A percentile compares a stretch with the other conserved stretches of the same genome.
phyloP scores from a whole-genome alignment of 2,113 vertebrate species.

The Python bivittatus region DNA sequence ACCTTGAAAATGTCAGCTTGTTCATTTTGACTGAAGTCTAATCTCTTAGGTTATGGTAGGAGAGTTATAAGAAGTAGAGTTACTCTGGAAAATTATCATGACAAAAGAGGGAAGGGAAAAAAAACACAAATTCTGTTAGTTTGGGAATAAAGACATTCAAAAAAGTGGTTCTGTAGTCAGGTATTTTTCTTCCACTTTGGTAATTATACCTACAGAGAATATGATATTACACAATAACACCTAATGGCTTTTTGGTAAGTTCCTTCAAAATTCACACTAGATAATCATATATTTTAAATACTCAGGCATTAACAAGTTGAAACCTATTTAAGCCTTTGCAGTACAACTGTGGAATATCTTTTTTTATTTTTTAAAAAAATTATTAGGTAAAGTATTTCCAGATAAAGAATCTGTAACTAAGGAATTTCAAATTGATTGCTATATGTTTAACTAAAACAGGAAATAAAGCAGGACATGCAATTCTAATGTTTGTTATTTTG shows the following conservation, averaged over 20 bases:
- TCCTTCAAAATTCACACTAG: conserved; percentile 54
- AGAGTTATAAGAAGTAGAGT: conserved; percentile 56
- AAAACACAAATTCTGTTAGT: conserved; percentile 51
- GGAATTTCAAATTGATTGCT: neutral
- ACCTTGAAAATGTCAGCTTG: conserved; percentile 72
- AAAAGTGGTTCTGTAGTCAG: conserved; percentile 52
- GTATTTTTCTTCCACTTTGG: conserved; percentile 49
- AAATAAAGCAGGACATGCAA: conserved; percentile 12
- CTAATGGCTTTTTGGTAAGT: conserved; percentile 62
- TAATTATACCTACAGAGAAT: conserved; percentile 65
- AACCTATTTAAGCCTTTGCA: conserved; percentile 51
- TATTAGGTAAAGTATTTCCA: conserved; percentile 25
- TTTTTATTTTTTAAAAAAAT: neutral
- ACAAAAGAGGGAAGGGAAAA: conserved; percentile 57
- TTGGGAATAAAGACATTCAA: conserved; percentile 52
- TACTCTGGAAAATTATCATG: conserved; percentile 62
- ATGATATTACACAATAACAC: conserved; percentile 59
- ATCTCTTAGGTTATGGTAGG: conserved; percentile 63
- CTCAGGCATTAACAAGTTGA: conserved; percentile 58
- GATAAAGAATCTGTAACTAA: conserved; percentile 37
- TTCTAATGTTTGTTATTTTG: neutral
- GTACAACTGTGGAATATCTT: conserved; percentile 21
- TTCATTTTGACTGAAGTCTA: conserved; percentile 69
- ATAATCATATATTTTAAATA: conserved; percentile 54
- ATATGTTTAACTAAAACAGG: conserved; percentile 15